Evolutionary conservation across 2,888 invertebrate genomes (phyloP).

Genomic region (Girardia tigrina): DNA sequence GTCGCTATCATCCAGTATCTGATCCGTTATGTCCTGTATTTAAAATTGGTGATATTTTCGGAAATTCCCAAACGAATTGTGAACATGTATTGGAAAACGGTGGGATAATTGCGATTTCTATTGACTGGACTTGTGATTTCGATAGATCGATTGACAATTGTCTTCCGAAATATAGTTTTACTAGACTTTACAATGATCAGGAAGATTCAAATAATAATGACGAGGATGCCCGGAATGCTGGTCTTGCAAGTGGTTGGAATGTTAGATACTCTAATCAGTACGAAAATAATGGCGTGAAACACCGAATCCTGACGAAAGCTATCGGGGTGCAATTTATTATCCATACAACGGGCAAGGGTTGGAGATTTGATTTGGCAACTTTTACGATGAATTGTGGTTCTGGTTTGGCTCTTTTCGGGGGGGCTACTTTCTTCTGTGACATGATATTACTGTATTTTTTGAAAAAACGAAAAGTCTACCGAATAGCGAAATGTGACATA

Average conservation of each 20-base stretch:
- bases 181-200: slow-evolving; percentile 44
- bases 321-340: slow-evolving; percentile 53
- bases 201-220: slow-evolving; percentile 40
- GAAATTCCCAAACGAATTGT: neutral
- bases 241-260: slow-evolving; percentile 39
- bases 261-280: slow-evolving; percentile 48
- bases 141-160: slow-evolving; percentile 45
- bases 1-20: slow-evolving; percentile 41
- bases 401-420: slow-evolving; percentile 52
- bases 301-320: slow-evolving; percentile 50
- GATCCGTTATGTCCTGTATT: slow-evolving; percentile 48
- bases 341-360: slow-evolving; percentile 50
- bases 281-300: slow-evolving; percentile 40
- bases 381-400: slow-evolving; percentile 52
- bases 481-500: neutral
- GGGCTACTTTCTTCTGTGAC: slow-evolving; percentile 52
- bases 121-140: slow-evolving; percentile 49
- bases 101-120: slow-evolving; percentile 45
- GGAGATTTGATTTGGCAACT: slow-evolving; percentile 52
- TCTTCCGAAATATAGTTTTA: slow-evolving; percentile 45
- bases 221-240: slow-evolving; percentile 37
- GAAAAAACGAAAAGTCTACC: neutral
- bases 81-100: slow-evolving; percentile 39
- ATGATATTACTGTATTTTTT: slow-evolving; percentile 40
- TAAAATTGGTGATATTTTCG: slow-evolving; percentile 44